phyloP scores from a whole-genome alignment of 2,888 invertebrate genomes.

The Catocala nupta region DNA sequence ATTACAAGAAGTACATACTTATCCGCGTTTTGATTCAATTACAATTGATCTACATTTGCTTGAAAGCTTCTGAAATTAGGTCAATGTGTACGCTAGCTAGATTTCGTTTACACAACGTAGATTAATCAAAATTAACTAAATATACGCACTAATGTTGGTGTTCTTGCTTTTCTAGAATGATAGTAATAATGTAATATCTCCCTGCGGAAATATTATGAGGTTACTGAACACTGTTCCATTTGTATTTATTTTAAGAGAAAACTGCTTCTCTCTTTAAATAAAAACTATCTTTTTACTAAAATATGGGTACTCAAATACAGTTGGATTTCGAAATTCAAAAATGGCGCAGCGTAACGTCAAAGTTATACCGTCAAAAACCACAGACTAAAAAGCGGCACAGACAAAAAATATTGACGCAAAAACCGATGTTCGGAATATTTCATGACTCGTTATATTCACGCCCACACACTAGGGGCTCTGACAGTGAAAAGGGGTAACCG shows the following conservation, averaged over 20 bases:
- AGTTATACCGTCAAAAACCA: slow-evolving; percentile 19
- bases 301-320: no score
- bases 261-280: no score
- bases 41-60: slow-evolving; percentile 39
- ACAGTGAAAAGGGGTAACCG: slow-evolving; percentile 57
- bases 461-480: slow-evolving; percentile 45
- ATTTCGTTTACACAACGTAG: slow-evolving; percentile 26
- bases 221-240: no score
- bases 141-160: slow-evolving; percentile 11
- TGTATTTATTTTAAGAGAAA: no score
- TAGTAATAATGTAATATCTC: no score
- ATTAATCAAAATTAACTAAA: slow-evolving; percentile 33
- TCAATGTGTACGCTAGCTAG: slow-evolving; percentile 18
- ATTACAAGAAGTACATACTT: slow-evolving; percentile 24
- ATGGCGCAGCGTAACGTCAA: slow-evolving; percentile 9
- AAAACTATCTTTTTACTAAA: no score
- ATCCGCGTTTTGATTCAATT: slow-evolving; percentile 41
- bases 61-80: slow-evolving; percentile 31
- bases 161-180: background rate
- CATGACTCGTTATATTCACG: slow-evolving; percentile 45
- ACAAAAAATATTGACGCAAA: slow-evolving; percentile 39
- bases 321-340: slow-evolving; percentile 2
- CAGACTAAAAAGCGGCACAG: slow-evolving; percentile 29
- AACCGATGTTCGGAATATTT: slow-evolving; percentile 41
- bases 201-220: no score